phyloP scores from a whole-genome alignment of 2,113 vertebrate species.

The Chionodraco myersi region DNA sequence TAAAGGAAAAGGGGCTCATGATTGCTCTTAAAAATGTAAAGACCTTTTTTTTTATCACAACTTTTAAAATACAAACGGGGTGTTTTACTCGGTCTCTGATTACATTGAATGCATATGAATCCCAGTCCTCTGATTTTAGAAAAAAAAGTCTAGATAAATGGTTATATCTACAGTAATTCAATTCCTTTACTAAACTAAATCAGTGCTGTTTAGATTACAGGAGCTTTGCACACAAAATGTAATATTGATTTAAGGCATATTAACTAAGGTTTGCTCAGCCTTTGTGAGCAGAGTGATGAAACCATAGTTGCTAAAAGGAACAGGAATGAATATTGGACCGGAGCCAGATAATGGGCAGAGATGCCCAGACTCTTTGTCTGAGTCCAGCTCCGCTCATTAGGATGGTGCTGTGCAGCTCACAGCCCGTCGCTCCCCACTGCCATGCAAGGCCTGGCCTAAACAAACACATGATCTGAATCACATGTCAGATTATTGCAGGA shows the following conservation, averaged over 20 bases:
- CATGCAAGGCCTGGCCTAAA: conserved; percentile 58
- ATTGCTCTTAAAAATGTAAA: background rate
- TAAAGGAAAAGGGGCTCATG: background rate
- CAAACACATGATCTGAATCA: conserved; percentile 74
- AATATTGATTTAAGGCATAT: conserved; percentile 66
- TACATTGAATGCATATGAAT: background rate
- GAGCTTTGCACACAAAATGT: conserved; percentile 15
- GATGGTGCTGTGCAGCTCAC: conserved; percentile 72
- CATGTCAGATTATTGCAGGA: conserved; percentile 64
- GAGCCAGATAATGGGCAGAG: conserved; percentile 75
- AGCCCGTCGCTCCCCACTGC: conserved; percentile 65
- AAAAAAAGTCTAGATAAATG: background rate
- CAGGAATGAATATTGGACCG: conserved; percentile 77
- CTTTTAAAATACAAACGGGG: too few species aligned
- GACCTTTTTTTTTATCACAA: too few species aligned
- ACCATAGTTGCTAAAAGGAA: conserved; percentile 66
- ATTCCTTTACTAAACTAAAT: conserved; percentile 8
- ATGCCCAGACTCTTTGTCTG: conserved; percentile 82
- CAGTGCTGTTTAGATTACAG: conserved; percentile 13
- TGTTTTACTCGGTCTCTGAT: conserved; percentile 7
- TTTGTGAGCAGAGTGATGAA: conserved; percentile 55
- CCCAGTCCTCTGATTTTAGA: background rate
- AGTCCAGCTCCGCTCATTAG: conserved; percentile 81
- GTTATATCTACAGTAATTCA: conserved; percentile 3
- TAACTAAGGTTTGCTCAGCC: conserved; percentile 63